phyloP scores from a whole-genome alignment of 2,113 vertebrate genomes.

The Guaruba guarouba region DNA sequence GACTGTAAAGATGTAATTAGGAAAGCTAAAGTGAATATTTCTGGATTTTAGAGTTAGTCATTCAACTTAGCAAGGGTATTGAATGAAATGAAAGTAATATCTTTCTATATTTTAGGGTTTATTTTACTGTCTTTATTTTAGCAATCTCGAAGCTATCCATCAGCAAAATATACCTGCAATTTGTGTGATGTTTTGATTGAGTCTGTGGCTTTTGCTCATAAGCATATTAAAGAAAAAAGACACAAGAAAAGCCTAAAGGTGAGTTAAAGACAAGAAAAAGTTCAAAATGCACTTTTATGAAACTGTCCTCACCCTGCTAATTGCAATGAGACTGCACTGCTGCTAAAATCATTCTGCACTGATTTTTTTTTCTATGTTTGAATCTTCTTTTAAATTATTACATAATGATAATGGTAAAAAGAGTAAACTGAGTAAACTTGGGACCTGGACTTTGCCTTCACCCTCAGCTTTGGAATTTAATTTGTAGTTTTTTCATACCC shows the following conservation, averaged over 20 bases:
- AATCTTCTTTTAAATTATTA: not conserved
- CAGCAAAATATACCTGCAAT: constrained; percentile 82
- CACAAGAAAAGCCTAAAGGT: constrained; percentile 89
- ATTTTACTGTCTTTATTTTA: constrained; percentile 65
- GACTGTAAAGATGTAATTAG: not conserved
- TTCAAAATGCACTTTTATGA: not conserved
- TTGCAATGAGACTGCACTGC: not conserved
- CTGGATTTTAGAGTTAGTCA: not conserved
- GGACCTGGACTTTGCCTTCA: not conserved
- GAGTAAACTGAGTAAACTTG: not conserved
- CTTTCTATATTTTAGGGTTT: not conserved
- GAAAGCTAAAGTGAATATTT: not conserved
- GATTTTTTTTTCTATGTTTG: not conserved
- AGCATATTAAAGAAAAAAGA: constrained; percentile 89
- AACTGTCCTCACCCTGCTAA: not conserved
- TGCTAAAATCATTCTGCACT: not conserved
- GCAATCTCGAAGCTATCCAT: constrained; percentile 81
- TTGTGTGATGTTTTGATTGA: constrained; percentile 88
- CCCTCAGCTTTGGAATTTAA: not conserved
- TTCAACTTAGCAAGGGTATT: not conserved
- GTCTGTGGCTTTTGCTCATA: constrained; percentile 83
- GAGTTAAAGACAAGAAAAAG: constrained; percentile 10
- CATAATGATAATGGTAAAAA: not conserved
- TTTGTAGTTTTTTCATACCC: not conserved
- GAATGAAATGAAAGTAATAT: not conserved